Conservation (phyloP, 2,888 invertebrate genomes). For the Agonopterix subpropinquella region DNA sequence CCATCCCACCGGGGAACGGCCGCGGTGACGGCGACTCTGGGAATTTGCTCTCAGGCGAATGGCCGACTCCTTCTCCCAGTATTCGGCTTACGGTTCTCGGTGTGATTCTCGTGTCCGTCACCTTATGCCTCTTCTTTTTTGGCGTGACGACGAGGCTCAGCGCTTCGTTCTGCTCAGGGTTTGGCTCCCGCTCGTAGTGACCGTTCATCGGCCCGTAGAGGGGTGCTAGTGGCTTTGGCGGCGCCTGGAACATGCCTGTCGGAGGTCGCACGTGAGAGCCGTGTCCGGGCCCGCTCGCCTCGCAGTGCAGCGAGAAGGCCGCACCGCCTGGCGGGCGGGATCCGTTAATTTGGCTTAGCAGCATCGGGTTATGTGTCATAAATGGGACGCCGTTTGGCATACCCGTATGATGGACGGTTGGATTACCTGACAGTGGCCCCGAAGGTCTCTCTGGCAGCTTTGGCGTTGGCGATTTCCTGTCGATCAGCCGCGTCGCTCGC, state of each 20-base stretch:
- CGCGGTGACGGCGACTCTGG: slow-evolving; percentile 84
- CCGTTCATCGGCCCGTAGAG: slow-evolving; percentile 80
- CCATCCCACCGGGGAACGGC: slow-evolving; percentile 89
- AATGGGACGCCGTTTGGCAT: slow-evolving; percentile 65
- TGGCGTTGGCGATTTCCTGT: slow-evolving; percentile 86
- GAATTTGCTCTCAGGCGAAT: slow-evolving; percentile 77
- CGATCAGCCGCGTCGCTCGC: slow-evolving; percentile 87
- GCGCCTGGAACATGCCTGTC: slow-evolving; percentile 88
- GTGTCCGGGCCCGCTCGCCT: slow-evolving; percentile 69
- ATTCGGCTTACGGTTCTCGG: slow-evolving; percentile 93
- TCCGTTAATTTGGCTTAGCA: slow-evolving; percentile 74
- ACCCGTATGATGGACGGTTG: slow-evolving; percentile 67
- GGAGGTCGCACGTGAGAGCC: slow-evolving; percentile 75
- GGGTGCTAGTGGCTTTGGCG: slow-evolving; percentile 84
- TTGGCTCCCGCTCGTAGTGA: slow-evolving; percentile 79
- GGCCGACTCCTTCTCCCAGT: slow-evolving; percentile 86
- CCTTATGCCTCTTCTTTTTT: slow-evolving; percentile 98
- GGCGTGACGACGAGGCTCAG: slow-evolving; percentile 95
- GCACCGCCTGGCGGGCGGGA: slow-evolving; percentile 78
- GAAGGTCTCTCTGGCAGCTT: slow-evolving; percentile 81
- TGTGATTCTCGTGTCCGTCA: slow-evolving; percentile 94
- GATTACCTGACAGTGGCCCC: slow-evolving; percentile 74
- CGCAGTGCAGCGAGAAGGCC: slow-evolving; percentile 81
- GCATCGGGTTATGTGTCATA: slow-evolving; percentile 61
- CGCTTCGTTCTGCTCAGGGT: slow-evolving; percentile 94